These are phyloP conservation scores for Oreochromis mossambicus DNA, from an alignment of 2,797 vertebrate genomes.

Conservation along the genomic window DNA sequence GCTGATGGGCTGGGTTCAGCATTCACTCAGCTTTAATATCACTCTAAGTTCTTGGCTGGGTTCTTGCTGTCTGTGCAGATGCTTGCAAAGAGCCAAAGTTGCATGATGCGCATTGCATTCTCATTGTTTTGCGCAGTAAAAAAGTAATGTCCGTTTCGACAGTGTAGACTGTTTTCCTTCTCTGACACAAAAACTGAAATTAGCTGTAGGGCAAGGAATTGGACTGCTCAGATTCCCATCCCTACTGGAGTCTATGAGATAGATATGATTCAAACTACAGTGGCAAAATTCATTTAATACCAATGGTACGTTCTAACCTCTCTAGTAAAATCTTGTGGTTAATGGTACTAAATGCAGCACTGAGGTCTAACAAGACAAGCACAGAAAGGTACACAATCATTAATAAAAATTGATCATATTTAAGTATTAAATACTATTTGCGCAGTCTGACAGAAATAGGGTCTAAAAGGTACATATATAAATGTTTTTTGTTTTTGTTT, in stretches of 20 bases:
- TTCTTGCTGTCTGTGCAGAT: neutral
- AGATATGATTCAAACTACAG: neutral
- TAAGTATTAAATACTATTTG: neutral
- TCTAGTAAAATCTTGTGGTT: neutral
- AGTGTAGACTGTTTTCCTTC: neutral
- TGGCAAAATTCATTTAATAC: neutral
- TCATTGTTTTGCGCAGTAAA: neutral
- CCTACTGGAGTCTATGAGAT: neutral
- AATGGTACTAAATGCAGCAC: neutral
- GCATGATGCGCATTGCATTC: neutral
- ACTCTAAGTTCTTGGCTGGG: neutral
- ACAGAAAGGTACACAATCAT: neutral
- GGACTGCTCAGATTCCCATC: neutral
- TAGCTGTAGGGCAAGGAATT: neutral
- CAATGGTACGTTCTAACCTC: neutral
- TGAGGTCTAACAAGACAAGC: neutral
- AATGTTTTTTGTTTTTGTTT: neutral
- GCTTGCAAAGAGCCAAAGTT: neutral
- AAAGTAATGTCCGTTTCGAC: neutral
- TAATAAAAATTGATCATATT: neutral
- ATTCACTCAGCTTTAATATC: neutral
- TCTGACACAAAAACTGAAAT: neutral
- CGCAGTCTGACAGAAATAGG: neutral
- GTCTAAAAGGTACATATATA: neutral
- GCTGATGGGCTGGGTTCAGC: rapidly evolving